These are phyloP conservation scores for Portunus trituberculatus DNA, from an alignment of 1,140 invertebrate genomes.

Conservation along the genomic window DNA sequence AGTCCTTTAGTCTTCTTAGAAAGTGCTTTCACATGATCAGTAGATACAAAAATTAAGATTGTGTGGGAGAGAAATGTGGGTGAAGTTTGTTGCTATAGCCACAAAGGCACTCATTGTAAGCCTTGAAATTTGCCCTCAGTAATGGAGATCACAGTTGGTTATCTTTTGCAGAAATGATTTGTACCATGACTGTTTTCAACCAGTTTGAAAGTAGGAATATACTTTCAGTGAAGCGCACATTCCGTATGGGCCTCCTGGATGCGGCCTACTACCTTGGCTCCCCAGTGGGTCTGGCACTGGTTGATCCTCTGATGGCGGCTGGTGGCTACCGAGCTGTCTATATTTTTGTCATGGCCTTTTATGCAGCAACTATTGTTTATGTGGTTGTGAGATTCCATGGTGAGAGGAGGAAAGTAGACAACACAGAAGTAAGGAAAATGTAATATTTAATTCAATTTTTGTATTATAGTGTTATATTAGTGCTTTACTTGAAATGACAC, in stretches of 20 bases:
- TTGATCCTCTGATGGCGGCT: slow-evolving; percentile 45
- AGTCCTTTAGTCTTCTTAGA: no score
- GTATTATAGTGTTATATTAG: neutral
- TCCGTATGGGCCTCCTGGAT: slow-evolving; percentile 67
- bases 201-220: no score
- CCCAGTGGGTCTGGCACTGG: slow-evolving; percentile 59
- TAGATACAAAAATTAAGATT: no score
- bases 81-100: no score
- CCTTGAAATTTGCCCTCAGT: no score
- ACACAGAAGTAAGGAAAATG: neutral
- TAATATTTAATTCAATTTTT: neutral
- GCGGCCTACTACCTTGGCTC: slow-evolving; percentile 66
- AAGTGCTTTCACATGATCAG: no score
- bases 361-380: slow-evolving; percentile 43
- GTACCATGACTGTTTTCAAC: no score
- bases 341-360: slow-evolving; percentile 13
- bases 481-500: no score
- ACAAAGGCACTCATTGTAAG: no score
- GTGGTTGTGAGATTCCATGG: slow-evolving; percentile 19
- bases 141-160: no score
- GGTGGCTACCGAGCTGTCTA: slow-evolving; percentile 50
- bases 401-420: neutral
- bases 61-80: no score
- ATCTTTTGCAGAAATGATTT: no score
- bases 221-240: slow-evolving; percentile 46